Evolutionary conservation across 2,888 invertebrate genomes (phyloP).

Genomic region (Neocrepidodera transversa): DNA sequence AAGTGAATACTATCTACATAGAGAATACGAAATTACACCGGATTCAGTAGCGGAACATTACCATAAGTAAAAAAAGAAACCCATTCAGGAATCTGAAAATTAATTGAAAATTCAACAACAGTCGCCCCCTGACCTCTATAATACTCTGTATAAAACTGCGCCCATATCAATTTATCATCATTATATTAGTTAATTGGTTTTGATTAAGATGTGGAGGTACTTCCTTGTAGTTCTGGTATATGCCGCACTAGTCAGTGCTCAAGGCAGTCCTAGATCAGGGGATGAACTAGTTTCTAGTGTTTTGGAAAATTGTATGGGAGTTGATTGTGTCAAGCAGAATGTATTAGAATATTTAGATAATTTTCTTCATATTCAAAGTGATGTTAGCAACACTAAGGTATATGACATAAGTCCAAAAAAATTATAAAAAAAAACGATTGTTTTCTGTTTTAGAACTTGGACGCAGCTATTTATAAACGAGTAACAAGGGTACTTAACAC

Average conservation of each 20-base stretch:
- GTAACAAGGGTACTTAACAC: slow-evolving; percentile 73
- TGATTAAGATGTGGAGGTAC: slow-evolving; percentile 54
- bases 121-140: slow-evolving; percentile 62
- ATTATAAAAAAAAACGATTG: too few species aligned
- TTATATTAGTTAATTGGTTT: slow-evolving; percentile 47
- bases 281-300: slow-evolving; percentile 75
- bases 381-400: slow-evolving; percentile 66
- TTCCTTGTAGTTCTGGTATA: slow-evolving; percentile 63
- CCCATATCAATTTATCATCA: slow-evolving; percentile 60
- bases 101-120: slow-evolving; percentile 38
- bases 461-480: slow-evolving; percentile 77
- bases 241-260: slow-evolving; percentile 39
- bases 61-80: slow-evolving; percentile 45
- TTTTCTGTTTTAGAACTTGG: slow-evolving; percentile 66
- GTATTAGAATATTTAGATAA: slow-evolving; percentile 79
- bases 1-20: slow-evolving; percentile 32
- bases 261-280: slow-evolving; percentile 58
- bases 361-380: slow-evolving; percentile 68
- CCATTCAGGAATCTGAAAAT: slow-evolving; percentile 25
- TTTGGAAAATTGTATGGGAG: slow-evolving; percentile 77
- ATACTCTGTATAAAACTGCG: slow-evolving; percentile 70
- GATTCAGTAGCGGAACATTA: slow-evolving; percentile 51
- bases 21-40: slow-evolving; percentile 42
- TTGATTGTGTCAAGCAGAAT: slow-evolving; percentile 77
- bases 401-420: too few species aligned